Base-by-base conservation (phyloP, 2,888 invertebrate species). In the Pyrrhosoma nymphula region DNA sequence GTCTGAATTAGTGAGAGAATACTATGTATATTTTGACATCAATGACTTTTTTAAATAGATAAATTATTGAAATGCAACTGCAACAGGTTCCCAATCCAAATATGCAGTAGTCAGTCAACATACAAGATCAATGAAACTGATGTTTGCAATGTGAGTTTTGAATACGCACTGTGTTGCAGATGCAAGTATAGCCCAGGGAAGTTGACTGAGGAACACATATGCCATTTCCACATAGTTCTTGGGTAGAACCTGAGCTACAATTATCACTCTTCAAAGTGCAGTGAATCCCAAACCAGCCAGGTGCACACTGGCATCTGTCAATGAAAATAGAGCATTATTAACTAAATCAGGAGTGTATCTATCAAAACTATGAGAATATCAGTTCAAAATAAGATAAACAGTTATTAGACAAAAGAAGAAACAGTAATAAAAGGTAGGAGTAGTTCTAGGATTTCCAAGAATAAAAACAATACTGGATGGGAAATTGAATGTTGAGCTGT, bases 201-300 rank as follows among this genome's bases (percentile, higher is more conserved):
- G 97, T 96, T 63, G 98, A 97, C 75, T 98, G 97, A 56, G 98
- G 97, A 14, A 99, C 97, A 96, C 99, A 99, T 18, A 98, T 98
- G 0, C 99, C 99, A 96, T 99, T 98, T 0, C 98, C 99, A 97
- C 99, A 99, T 95, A 99, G 97, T 96, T 98, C 99, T 96, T 97
- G 97, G 35, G 98, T 97, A 12, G 98, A 98, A 0, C 98, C 98
- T 26, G 97, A 97, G 18, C 97, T 97, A 96, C 99, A 99, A 96
- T 98, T 98, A 95, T 98, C 98, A 56, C 98, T 97, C 95, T 98
- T 98, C 96, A 98, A 98, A 0, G 98, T 98, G 96, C 99, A 99
- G 96, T 99, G 99, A 91, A 98, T 96, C 26, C 99, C 99, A 96
- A 98, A 98, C 98, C 98, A 99, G 75, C 98, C 98, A 0, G 98